These are phyloP conservation scores for Dicentrarchus labrax DNA, from an alignment of 2,113 vertebrate species.

Conservation along the genomic window DNA sequence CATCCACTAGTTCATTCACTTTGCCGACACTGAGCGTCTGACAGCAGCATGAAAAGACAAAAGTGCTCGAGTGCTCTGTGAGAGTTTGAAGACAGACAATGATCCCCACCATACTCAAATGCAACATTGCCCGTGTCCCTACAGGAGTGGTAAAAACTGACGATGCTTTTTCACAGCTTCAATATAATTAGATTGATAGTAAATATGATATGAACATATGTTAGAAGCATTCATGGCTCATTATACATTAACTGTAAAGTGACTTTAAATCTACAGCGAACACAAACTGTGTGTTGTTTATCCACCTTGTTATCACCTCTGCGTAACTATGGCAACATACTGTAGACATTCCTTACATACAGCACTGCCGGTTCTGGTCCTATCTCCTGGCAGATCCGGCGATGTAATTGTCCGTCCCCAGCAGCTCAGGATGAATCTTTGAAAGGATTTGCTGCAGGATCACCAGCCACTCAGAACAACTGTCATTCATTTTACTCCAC, in stretches of 20 bases:
- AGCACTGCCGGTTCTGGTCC: slow-evolving; percentile 14
- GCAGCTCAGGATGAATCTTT: slow-evolving; percentile 46
- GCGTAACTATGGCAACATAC: slow-evolving; percentile 59
- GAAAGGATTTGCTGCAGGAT: slow-evolving; percentile 45
- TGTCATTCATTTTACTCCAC: slow-evolving; percentile 28
- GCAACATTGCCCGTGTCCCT: not conserved
- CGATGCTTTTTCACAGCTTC: not conserved
- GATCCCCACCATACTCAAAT: not conserved
- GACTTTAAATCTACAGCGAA: not conserved
- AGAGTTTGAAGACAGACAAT: not conserved
- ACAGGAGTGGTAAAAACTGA: not conserved
- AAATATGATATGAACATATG: not conserved
- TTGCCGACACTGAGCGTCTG: slow-evolving; percentile 7
- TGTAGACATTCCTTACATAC: slow-evolving; percentile 24
- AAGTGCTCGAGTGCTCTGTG: not conserved
- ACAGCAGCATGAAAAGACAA: slow-evolving; percentile 13
- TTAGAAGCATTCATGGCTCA: not conserved
- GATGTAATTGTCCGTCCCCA: slow-evolving; percentile 30
- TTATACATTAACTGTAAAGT: not conserved
- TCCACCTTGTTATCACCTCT: slow-evolving; percentile 23
- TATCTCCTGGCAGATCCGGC: slow-evolving; percentile 34
- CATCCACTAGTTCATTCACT: slow-evolving; percentile 27
- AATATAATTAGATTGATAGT: not conserved
- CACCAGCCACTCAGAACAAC: slow-evolving; percentile 48
- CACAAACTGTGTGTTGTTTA: slow-evolving; percentile 21